phyloP scores from a whole-genome alignment of 2,888 invertebrate genomes.

The Metalampra italica region DNA sequence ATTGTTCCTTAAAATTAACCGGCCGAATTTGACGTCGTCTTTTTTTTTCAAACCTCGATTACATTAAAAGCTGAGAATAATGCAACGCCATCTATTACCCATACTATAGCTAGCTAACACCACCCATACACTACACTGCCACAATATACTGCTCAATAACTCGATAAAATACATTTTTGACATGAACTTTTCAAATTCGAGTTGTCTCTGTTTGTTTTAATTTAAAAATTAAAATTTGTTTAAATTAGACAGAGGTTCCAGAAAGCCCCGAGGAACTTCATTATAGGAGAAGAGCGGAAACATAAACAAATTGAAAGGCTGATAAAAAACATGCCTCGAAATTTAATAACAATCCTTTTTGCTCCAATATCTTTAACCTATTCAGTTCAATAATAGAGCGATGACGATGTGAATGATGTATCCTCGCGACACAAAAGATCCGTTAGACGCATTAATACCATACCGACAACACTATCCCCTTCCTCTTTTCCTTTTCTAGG shows the following conservation, averaged over 20 bases:
- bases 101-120: too few relatives aligned
- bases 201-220: not conserved
- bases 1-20: too few relatives aligned
- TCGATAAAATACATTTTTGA: too few relatives aligned
- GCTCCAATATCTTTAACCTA: slow-evolving; percentile 51
- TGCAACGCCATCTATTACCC: too few relatives aligned
- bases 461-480: slow-evolving; percentile 62
- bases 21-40: too few relatives aligned
- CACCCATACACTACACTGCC: too few relatives aligned
- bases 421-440: slow-evolving; percentile 56
- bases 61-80: too few relatives aligned
- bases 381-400: slow-evolving; percentile 30
- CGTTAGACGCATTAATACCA: slow-evolving; percentile 73
- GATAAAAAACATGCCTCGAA: not conserved
- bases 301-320: slow-evolving; percentile 5
- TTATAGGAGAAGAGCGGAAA: slow-evolving; percentile 5
- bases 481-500: slow-evolving; percentile 47
- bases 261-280: not conserved
- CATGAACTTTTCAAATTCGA: too few relatives aligned
- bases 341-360: slow-evolving; percentile 45
- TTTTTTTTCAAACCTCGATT: too few relatives aligned
- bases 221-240: too few relatives aligned
- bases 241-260: too few relatives aligned
- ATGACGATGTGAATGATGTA: slow-evolving; percentile 50
- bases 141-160: too few relatives aligned